These are phyloP conservation scores for Saguinus imperator DNA, from an alignment of 2,113 vertebrate genomes.

Conservation along the genomic window DNA sequence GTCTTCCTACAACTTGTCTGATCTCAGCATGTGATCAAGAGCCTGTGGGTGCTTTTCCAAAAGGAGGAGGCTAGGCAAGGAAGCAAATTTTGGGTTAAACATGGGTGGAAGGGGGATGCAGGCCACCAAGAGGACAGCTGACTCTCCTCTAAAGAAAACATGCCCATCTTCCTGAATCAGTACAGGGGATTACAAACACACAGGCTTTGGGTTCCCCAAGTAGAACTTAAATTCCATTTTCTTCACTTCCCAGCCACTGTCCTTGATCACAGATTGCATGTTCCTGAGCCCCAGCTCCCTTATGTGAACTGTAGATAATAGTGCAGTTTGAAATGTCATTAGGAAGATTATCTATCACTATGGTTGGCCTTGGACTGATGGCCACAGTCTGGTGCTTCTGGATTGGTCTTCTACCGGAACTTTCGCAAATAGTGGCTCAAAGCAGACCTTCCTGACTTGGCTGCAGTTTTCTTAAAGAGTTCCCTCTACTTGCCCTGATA, in stretches of 20 bases:
- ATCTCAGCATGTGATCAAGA: background rate
- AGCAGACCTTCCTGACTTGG: background rate
- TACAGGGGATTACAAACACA: background rate
- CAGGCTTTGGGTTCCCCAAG: background rate
- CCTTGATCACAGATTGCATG: background rate
- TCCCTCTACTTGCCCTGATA: background rate
- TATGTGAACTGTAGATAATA: background rate
- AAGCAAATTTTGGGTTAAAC: background rate
- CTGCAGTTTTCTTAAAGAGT: background rate
- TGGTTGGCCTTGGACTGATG: background rate
- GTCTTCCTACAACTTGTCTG: constrained; percentile 39
- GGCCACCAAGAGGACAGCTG: fast-evolving
- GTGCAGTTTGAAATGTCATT: background rate
- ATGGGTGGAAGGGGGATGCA: fast-evolving
- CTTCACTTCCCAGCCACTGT: background rate
- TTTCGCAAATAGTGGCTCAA: background rate
- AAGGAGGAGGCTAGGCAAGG: background rate
- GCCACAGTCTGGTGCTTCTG: background rate
- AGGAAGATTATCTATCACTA: background rate
- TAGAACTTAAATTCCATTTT: background rate
- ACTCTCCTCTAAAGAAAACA: background rate
- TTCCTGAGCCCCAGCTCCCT: background rate
- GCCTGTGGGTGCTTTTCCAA: background rate
- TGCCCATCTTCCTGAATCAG: background rate
- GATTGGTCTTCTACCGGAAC: background rate